phyloP scores from a whole-genome alignment of 2,113 vertebrate species.

The Porphyrio hochstetteri region DNA sequence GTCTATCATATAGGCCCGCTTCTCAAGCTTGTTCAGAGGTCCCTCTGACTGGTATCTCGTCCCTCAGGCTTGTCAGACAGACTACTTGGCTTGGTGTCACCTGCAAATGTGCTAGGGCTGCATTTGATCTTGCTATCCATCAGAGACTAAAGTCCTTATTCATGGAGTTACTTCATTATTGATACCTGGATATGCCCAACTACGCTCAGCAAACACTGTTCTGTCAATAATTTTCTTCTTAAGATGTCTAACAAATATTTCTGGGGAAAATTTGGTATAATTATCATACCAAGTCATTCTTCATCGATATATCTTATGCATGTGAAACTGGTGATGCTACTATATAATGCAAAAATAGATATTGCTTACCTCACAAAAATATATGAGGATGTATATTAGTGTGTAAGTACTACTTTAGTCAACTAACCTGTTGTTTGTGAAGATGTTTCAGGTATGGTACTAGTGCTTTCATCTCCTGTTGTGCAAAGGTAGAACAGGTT shows the following conservation, averaged over 20 bases:
- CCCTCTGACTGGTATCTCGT: neutral
- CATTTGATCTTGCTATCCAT: accelerated
- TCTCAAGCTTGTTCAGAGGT: neutral
- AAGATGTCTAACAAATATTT: neutral
- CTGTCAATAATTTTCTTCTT: neutral
- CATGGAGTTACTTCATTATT: neutral
- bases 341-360: neutral
- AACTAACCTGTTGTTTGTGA: slow-evolving; percentile 38
- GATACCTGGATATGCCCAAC: neutral
- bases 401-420: neutral
- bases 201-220: neutral
- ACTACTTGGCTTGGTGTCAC: neutral
- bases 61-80: neutral
- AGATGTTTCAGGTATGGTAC: neutral
- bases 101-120: neutral
- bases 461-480: neutral
- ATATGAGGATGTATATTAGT: neutral
- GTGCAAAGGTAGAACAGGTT: neutral
- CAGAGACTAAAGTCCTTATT: neutral
- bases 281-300: neutral
- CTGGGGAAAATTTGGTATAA: neutral
- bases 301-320: neutral
- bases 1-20: neutral
- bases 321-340: neutral
- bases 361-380: neutral